A percentile compares a stretch with the other conserved stretches of the same genome.
Conservation (phyloP, 2,113 vertebrate genomes). For the Plestiodon gilberti region DNA sequence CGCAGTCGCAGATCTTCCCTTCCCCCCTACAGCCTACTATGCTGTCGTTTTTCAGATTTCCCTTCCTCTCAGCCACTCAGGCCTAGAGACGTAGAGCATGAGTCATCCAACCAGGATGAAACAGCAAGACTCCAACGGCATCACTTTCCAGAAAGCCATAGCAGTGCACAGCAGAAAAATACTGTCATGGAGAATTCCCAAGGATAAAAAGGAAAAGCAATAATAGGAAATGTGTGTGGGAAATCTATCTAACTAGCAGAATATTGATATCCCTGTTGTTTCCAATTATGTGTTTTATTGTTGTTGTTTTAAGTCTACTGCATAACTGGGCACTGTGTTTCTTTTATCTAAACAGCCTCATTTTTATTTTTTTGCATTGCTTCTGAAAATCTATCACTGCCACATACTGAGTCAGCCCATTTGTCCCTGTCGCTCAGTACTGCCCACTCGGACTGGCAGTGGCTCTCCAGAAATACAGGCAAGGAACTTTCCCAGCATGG, state of each 20-base stretch:
- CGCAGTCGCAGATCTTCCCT: too few species aligned
- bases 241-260: neutral
- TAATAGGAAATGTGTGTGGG: neutral
- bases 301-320: neutral
- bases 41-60: neutral
- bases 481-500: too few species aligned
- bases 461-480: too few species aligned
- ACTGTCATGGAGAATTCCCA: neutral
- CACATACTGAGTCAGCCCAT: too few species aligned
- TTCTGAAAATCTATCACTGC: too few species aligned
- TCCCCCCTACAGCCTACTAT: too few species aligned
- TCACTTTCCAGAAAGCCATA: neutral
- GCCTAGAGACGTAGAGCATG: neutral
- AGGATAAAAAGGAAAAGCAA: neutral
- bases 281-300: neutral
- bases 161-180: too few species aligned
- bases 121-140: neutral
- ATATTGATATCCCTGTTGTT: neutral
- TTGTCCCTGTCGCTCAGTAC: too few species aligned
- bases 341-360: neutral
- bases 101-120: constrained; percentile 14
- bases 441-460: too few species aligned
- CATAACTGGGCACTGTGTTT: neutral
- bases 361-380: neutral
- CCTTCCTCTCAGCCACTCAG: neutral